These are phyloP conservation scores for Ips nitidus DNA, from an alignment of 1,140 invertebrate species.

Conservation along the genomic window DNA sequence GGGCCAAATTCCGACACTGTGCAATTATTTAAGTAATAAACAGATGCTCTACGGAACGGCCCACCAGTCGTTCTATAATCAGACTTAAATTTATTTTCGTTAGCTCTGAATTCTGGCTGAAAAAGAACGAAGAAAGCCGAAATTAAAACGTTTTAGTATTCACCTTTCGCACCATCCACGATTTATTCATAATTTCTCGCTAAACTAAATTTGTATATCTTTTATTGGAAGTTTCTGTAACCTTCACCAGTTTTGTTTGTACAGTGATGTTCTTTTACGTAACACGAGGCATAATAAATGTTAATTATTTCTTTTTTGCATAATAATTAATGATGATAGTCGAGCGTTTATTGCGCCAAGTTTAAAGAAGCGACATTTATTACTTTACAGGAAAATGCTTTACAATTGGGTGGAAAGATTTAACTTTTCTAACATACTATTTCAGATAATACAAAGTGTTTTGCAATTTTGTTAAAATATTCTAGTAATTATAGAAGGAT, in stretches of 20 bases:
- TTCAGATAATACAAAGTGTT: background rate
- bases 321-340: conserved; percentile 32
- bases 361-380: conserved; percentile 28
- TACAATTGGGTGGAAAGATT: conserved; percentile 15
- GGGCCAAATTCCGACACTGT: conserved; percentile 31
- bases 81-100: conserved; percentile 27
- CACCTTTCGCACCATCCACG: conserved; percentile 19
- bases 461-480: background rate
- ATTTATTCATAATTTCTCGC: conserved; percentile 31
- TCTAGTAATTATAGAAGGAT: too few relatives aligned
- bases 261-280: conserved; percentile 32
- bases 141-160: conserved; percentile 22
- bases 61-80: conserved; percentile 17
- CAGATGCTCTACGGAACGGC: conserved; percentile 24
- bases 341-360: conserved; percentile 28
- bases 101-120: conserved; percentile 5
- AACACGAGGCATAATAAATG: conserved; percentile 31
- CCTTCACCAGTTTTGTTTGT: conserved; percentile 31
- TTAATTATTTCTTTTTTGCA: conserved; percentile 36
- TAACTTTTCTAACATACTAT: background rate
- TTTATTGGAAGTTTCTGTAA: conserved; percentile 25
- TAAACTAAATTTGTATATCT: conserved; percentile 29
- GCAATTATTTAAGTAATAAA: conserved; percentile 35
- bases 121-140: conserved; percentile 10
- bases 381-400: conserved; percentile 18